Evolutionary conservation across 2,113 vertebrate genomes (phyloP).

Genomic region (Oreocharis arfaki): DNA sequence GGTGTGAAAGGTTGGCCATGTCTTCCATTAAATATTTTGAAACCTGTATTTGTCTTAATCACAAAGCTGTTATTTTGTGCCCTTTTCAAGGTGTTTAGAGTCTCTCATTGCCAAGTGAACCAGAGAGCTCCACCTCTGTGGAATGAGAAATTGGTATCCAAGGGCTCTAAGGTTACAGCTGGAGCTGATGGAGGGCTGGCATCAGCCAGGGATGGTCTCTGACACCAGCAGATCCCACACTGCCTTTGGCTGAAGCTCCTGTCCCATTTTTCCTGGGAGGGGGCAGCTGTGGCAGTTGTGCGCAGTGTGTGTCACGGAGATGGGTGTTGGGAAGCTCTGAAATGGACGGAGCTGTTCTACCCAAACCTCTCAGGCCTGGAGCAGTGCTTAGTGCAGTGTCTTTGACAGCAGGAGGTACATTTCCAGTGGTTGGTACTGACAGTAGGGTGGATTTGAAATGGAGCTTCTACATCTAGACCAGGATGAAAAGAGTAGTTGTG

Average conservation of each 20-base stretch:
- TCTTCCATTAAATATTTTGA: neutral
- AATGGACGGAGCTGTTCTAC: neutral
- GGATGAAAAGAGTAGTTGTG: neutral
- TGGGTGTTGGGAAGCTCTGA: accelerated
- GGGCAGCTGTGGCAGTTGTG: accelerated
- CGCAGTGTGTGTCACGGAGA: accelerated
- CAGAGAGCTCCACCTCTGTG: neutral
- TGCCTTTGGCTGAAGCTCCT: neutral
- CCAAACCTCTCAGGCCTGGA: neutral
- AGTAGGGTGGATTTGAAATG: neutral
- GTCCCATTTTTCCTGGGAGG: accelerated
- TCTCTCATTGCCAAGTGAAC: neutral
- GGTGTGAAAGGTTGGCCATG: neutral
- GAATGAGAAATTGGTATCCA: neutral
- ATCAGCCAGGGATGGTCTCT: accelerated
- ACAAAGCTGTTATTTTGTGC: neutral
- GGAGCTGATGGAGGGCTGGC: neutral
- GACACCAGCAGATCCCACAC: accelerated
- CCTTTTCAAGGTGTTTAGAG: neutral
- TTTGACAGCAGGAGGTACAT: neutral
- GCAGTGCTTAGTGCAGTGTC: neutral
- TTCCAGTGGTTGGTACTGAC: neutral
- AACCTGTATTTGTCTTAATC: neutral
- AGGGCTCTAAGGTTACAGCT: neutral
- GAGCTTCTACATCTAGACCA: neutral